Evolutionary conservation across 1,140 invertebrate genomes (phyloP), one percentile per base, ranked within the genome.

Genomic region (Trichomalopsis sarcophagae): DNA sequence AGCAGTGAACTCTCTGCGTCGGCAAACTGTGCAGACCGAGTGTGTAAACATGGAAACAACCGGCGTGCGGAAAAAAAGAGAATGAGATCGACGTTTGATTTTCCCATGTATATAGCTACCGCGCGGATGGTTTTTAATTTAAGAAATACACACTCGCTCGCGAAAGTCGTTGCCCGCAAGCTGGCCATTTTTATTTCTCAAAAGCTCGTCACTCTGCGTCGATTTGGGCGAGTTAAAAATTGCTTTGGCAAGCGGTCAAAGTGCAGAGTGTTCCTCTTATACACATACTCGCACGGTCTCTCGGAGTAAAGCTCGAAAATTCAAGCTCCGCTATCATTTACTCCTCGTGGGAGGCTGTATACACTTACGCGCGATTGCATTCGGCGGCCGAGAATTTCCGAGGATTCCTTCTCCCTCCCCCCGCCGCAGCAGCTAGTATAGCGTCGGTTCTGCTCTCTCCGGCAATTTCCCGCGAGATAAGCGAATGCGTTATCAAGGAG

Each of bases 381-480:
- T 40, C 40, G 74, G 36, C 30, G 47, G n/a, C 74, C 40, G 33
- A 44, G 47, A 9, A 78, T 78, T 50, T 55, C 76, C 76, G 76
- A 9, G 17, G n/a, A 55, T 78, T 36, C 27, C 33, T 40, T 76
- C 76, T 76, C 40, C 7, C 40, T 44, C 9, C 9, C 40, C 17
- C 55, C 2, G 21, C 33, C 33, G 3, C 5, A 36, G 33, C 33
- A 36, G 33, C 5, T 36, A 36, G 5, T n/a, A 7, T 14, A 62
- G 55, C 44, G 21, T 9, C 76, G 30, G 36, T 40, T 75, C 69
- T 33, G 74, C 74, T 75, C 74, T 36, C 36, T 44, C 36, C 76
- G 40, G 76, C 76, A 55, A 78, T 78, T 78, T 78, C 76, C 76
- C 76, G 76, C 76, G 76, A 78, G 76, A 78, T 78, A 78, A 78